These are phyloP conservation scores for Linurgus olivaceus DNA, from an alignment of 2,797 vertebrate genomes.

Conservation along the genomic window DNA sequence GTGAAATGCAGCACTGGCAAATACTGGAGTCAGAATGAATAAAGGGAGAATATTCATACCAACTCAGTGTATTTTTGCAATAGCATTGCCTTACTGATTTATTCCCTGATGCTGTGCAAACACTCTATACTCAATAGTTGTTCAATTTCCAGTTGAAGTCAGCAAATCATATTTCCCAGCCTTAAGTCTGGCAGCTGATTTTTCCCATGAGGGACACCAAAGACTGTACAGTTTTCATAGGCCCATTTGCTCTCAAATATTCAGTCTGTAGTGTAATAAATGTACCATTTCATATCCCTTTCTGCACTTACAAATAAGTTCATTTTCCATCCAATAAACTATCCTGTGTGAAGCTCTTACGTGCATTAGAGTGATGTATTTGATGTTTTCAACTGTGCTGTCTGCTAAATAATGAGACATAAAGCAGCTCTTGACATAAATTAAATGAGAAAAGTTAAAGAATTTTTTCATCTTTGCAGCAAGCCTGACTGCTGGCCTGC, in stretches of 20 bases:
- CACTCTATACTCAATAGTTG: background rate
- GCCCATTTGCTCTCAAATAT: background rate
- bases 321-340: background rate
- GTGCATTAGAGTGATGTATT: background rate
- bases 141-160: background rate
- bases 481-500: background rate
- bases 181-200: background rate
- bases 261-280: background rate
- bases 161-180: background rate
- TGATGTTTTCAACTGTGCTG: background rate
- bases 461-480: background rate
- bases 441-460: background rate
- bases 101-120: background rate
- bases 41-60: background rate
- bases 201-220: background rate
- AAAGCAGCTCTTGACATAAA: background rate
- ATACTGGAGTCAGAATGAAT: background rate
- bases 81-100: background rate
- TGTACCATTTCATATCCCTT: background rate
- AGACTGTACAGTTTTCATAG: background rate
- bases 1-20: background rate
- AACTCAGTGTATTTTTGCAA: background rate
- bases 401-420: background rate
- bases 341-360: background rate
- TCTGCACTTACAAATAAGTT: background rate